A percentile compares a stretch with the other conserved stretches of the same genome.
These are phyloP conservation scores for Syrphus vitripennis DNA, from an alignment of 2,888 invertebrate species.

Conservation along the genomic window DNA sequence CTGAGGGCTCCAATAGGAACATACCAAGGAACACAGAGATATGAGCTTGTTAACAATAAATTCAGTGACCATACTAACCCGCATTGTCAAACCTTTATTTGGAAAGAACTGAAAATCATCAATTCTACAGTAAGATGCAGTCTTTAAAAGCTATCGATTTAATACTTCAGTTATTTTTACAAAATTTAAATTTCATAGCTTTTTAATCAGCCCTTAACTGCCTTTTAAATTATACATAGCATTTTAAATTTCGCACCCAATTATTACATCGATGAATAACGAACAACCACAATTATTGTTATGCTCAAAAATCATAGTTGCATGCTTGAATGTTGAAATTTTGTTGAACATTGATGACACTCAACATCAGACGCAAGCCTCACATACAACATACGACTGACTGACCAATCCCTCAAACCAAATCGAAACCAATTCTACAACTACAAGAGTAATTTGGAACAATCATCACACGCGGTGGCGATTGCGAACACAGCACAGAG, in stretches of 20 bases:
- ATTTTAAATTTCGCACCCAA: background rate
- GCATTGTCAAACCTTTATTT: too few relatives aligned
- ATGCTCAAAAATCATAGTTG: background rate
- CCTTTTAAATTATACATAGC: background rate
- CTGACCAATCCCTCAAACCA: background rate
- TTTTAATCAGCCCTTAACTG: background rate
- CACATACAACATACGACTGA: background rate
- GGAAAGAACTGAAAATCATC: too few relatives aligned
- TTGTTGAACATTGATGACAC: background rate
- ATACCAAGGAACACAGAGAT: too few relatives aligned
- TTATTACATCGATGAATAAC: background rate
- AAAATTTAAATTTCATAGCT: background rate
- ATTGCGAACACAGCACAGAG: background rate
- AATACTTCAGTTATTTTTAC: too few relatives aligned
- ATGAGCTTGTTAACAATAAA: too few relatives aligned
- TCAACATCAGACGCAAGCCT: background rate
- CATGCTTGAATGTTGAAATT: background rate
- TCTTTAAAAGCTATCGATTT: too few relatives aligned
- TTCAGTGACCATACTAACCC: too few relatives aligned
- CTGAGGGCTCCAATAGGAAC: too few relatives aligned
- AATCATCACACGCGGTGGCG: background rate
- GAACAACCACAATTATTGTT: slow-evolving; percentile 17
- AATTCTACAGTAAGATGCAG: too few relatives aligned
- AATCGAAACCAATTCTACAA: slow-evolving; percentile 15
- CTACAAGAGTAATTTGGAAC: slow-evolving; percentile 21